Evolutionary conservation across 53 echinoderm and acorn worm genomes (phyloP).

Genomic region (Luidia sarsii): DNA sequence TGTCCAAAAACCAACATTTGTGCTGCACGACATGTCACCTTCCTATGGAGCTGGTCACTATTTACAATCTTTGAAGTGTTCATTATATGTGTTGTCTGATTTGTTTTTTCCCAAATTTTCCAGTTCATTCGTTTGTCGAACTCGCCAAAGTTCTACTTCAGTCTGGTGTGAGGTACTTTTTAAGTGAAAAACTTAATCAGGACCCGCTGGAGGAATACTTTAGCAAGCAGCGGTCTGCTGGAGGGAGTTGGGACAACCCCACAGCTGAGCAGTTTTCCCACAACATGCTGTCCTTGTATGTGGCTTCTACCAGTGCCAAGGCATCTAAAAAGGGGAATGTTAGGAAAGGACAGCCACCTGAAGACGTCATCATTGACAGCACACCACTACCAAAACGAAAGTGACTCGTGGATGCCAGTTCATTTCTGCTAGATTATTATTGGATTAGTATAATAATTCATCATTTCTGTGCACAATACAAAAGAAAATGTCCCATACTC

Average conservation of each 20-base stretch:
- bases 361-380: not conserved
- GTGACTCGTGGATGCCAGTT: not conserved
- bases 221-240: conserved; percentile 22
- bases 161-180: conserved; percentile 29
- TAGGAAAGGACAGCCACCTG: not conserved
- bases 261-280: conserved; percentile 9
- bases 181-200: conserved; percentile 45
- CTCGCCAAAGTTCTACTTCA: not conserved
- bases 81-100: too few species aligned
- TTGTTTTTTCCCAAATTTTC: not conserved
- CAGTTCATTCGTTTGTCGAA: conserved; percentile 19
- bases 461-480: too few species aligned
- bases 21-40: too few species aligned
- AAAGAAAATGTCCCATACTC: too few species aligned
- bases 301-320: too few species aligned
- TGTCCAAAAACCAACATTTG: too few species aligned
- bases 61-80: too few species aligned
- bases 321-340: not conserved
- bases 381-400: conserved; percentile 8
- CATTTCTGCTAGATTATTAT: not conserved
- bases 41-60: too few species aligned
- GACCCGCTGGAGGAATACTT: conserved; percentile 56
- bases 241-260: conserved; percentile 14
- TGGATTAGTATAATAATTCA: not conserved
- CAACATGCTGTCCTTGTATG: not conserved